Conservation (phyloP, 1,140 invertebrate species). For the Pristionchus pacificus region DNA sequence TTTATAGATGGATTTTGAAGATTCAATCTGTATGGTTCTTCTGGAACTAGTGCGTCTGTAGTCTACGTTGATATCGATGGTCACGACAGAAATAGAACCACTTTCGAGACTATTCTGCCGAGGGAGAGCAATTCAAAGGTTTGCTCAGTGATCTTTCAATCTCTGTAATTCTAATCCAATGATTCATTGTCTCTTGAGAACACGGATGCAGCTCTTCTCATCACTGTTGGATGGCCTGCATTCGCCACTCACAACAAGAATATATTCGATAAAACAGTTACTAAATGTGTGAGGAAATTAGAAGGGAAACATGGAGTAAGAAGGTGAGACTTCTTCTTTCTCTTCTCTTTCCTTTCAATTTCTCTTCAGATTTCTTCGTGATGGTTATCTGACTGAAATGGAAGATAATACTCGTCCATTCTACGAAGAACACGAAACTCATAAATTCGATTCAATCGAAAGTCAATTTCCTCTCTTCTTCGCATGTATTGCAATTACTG, state of each 20-base stretch:
- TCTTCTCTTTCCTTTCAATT: slow-evolving; percentile 3
- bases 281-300: slow-evolving; percentile 77
- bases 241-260: slow-evolving; percentile 93
- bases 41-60: slow-evolving; percentile 93
- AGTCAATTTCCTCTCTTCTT: slow-evolving; percentile 95
- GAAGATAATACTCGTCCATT: slow-evolving; percentile 67
- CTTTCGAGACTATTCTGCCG: slow-evolving; percentile 95
- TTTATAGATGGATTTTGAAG: background rate
- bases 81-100: slow-evolving; percentile 95
- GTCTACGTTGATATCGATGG: slow-evolving; percentile 99
- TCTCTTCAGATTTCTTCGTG: slow-evolving; percentile 71
- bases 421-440: slow-evolving; percentile 56
- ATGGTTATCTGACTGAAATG: slow-evolving; percentile 83
- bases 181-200: no score
- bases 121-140: slow-evolving; percentile 97
- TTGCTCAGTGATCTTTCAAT: slow-evolving; percentile 30
- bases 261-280: slow-evolving; percentile 78
- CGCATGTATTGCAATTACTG: slow-evolving; percentile 45
- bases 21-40: slow-evolving; percentile 94
- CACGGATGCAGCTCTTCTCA: slow-evolving; percentile 81
- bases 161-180: no score
- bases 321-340: slow-evolving; percentile 59
- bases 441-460: slow-evolving; percentile 92
- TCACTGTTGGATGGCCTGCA: slow-evolving; percentile 90
- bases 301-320: slow-evolving; percentile 88